These are phyloP conservation scores for Aporrectodea caliginosa DNA, from an alignment of 1,140 invertebrate genomes.

Conservation along the genomic window DNA sequence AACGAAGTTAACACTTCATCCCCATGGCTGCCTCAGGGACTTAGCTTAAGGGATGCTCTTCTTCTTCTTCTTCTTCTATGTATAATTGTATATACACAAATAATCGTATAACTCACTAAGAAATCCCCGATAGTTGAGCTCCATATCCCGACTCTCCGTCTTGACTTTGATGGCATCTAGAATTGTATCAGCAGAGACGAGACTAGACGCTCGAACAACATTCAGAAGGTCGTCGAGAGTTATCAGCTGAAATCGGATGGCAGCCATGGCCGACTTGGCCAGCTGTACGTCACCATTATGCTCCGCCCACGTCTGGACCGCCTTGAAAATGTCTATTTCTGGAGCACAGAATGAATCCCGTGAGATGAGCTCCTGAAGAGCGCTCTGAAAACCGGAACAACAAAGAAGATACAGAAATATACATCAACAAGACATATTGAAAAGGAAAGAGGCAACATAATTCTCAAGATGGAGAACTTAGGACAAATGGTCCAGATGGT, in stretches of 20 bases:
- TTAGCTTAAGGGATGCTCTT: no score
- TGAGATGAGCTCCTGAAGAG: constrained; percentile 70
- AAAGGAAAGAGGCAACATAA: no score
- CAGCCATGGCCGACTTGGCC: not conserved
- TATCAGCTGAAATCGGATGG: constrained; percentile 60
- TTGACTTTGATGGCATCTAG: constrained; percentile 86
- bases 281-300: constrained; percentile 26
- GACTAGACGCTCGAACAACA: constrained; percentile 75
- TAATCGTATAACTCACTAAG: constrained; percentile 59
- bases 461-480: no score
- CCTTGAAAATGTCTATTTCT: constrained; percentile 91
- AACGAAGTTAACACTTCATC: no score
- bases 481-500: no score
- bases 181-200: constrained; percentile 82
- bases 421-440: no score
- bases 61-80: no score
- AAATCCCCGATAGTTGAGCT: constrained; percentile 71
- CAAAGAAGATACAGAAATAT: constrained; percentile 30
- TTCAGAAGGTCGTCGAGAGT: constrained; percentile 78
- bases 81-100: no score
- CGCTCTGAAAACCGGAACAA: constrained; percentile 56
- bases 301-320: constrained; percentile 79
- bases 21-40: no score
- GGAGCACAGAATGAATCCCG: constrained; percentile 92
- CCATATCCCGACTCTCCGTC: constrained; percentile 70